A percentile compares a stretch with the other conserved stretches of the same genome.
Evolutionary conservation across 2,888 invertebrate species (phyloP).

Genomic region (Caenorhabditis sp.): DNA sequence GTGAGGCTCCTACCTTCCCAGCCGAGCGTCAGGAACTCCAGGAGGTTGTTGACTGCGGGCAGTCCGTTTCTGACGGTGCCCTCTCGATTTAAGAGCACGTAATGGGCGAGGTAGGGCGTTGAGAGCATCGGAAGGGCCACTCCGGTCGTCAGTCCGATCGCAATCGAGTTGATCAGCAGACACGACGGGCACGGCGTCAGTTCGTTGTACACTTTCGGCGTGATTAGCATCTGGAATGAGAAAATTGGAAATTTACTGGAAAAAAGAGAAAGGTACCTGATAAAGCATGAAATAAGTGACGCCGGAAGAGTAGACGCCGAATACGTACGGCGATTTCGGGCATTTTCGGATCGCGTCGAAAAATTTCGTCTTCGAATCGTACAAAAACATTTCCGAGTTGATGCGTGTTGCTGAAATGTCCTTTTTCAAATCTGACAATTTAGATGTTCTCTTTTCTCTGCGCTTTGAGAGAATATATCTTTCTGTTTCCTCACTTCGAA

Average conservation of each 20-base stretch:
- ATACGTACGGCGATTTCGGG: constrained; percentile 71
- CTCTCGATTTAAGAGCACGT: constrained; percentile 60
- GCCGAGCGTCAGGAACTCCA: constrained; percentile 64
- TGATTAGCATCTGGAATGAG: constrained; percentile 41
- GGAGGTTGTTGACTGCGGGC: constrained; percentile 51
- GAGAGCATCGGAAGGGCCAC: constrained; percentile 69
- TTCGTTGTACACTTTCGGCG: constrained; percentile 58
- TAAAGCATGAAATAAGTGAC: constrained; percentile 68
- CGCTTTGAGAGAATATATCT: no score
- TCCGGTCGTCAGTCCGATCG: constrained; percentile 66
- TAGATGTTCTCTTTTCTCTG: no score
- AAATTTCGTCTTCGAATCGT: constrained; percentile 61
- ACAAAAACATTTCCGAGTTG: constrained; percentile 71
- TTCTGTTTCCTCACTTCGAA: no score
- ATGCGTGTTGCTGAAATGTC: constrained; percentile 71
- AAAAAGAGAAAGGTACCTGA: constrained; percentile 57
- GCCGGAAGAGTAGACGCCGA: constrained; percentile 70
- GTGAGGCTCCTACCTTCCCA: constrained; percentile 44
- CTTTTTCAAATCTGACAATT: no score
- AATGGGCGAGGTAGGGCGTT: constrained; percentile 72
- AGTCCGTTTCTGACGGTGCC: neutral
- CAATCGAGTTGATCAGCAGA: constrained; percentile 54
- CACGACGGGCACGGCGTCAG: constrained; percentile 62
- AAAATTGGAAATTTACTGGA: no score
- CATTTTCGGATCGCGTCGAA: constrained; percentile 65